A percentile compares a stretch with the other conserved stretches of the same genome.
phyloP scores from a whole-genome alignment of 2,888 invertebrate species.

The Microctonus brassicae region DNA sequence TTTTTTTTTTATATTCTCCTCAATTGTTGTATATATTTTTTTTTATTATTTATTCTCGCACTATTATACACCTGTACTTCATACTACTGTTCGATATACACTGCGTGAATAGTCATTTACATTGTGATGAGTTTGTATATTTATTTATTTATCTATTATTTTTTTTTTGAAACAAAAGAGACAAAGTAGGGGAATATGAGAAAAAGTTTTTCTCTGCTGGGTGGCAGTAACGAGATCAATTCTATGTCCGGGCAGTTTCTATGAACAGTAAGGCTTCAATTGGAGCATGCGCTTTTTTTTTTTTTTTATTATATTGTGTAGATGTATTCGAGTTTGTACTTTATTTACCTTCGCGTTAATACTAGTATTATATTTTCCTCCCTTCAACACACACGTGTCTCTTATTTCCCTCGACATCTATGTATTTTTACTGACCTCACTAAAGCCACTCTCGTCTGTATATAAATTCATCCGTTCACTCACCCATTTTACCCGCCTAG shows the following conservation, averaged over 20 bases:
- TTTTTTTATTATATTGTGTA: slow-evolving; percentile 14
- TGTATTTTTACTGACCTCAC: slow-evolving; percentile 33
- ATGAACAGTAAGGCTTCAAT: slow-evolving; percentile 60
- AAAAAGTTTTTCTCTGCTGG: not conserved
- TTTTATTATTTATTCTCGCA: too few relatives aligned
- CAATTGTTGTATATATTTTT: too few relatives aligned
- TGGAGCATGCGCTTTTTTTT: slow-evolving; percentile 55
- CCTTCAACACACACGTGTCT: slow-evolving; percentile 5
- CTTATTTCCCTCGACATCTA: slow-evolving; percentile 16
- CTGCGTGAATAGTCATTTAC: too few relatives aligned
- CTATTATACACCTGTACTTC: too few relatives aligned
- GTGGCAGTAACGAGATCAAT: slow-evolving; percentile 59
- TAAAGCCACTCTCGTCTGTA: slow-evolving; percentile 31
- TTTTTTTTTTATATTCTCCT: too few relatives aligned
- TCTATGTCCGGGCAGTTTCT: slow-evolving; percentile 50
- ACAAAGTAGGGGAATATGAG: not conserved
- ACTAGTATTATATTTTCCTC: not conserved
- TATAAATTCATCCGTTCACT: slow-evolving; percentile 12
- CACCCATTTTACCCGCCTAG: slow-evolving; percentile 38
- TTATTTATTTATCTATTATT: not conserved
- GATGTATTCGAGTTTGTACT: too few relatives aligned
- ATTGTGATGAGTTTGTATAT: not conserved
- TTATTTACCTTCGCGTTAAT: not conserved
- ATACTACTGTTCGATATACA: too few relatives aligned
- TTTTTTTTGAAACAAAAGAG: not conserved